These are phyloP conservation scores for Adelges cooleyi DNA, from an alignment of 1,140 invertebrate species.

Conservation along the genomic window DNA sequence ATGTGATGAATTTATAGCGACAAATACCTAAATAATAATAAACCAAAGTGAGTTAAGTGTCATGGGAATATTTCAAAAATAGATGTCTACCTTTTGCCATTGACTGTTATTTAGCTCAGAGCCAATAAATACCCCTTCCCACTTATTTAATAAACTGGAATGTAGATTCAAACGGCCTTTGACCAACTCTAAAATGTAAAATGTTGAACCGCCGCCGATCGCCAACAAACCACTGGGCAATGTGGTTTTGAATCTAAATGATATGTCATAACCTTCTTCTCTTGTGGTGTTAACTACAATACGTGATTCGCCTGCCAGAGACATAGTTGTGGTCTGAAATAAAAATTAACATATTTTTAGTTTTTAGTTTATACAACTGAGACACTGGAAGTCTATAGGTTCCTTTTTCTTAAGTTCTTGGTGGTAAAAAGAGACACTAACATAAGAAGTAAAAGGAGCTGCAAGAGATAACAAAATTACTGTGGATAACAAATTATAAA, in stretches of 20 bases:
- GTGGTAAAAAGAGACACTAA: no score
- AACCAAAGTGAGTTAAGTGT: not conserved
- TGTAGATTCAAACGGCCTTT: conserved; percentile 72
- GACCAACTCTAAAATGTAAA: conserved; percentile 68
- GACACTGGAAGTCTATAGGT: not conserved
- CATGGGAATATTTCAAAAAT: not conserved
- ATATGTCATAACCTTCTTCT: conserved; percentile 76
- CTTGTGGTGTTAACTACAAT: conserved; percentile 63
- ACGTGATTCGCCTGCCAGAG: conserved; percentile 63
- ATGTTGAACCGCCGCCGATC: conserved; percentile 66
- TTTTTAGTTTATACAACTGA: no score
- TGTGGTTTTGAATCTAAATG: conserved; percentile 82
- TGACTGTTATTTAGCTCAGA: conserved; percentile 68
- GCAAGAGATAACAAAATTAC: no score
- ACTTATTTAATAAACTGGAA: conserved; percentile 73
- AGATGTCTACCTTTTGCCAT: conserved; percentile 61
- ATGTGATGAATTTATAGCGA: conserved; percentile 74
- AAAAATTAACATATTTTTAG: not conserved
- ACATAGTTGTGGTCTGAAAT: conserved; percentile 66
- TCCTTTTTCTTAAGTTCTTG: not conserved
- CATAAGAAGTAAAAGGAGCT: no score
- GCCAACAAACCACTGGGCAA: conserved; percentile 72
- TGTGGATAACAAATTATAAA: no score
- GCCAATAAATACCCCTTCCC: conserved; percentile 77
- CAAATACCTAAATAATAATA: conserved; percentile 49